phyloP scores from a whole-genome alignment of 2,113 vertebrate genomes.

The Gallinago jamesoni region DNA sequence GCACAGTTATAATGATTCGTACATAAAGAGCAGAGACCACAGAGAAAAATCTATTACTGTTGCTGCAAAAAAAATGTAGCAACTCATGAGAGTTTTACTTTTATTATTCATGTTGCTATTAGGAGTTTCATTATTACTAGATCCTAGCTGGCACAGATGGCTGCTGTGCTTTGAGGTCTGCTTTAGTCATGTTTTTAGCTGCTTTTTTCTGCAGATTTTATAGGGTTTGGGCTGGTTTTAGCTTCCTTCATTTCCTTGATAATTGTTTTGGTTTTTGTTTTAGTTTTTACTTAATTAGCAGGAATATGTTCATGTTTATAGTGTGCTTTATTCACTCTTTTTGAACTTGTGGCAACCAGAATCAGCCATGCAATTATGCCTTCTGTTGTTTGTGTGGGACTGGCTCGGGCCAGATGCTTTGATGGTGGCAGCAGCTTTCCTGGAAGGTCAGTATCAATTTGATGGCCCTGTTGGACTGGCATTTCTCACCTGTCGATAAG shows the following conservation, averaged over 20 bases:
- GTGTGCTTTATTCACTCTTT: constrained; percentile 37
- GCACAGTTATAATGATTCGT: constrained; percentile 55
- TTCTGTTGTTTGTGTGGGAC: constrained; percentile 41
- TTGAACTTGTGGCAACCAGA: constrained; percentile 50
- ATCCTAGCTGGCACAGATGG: constrained; percentile 69
- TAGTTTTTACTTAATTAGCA: constrained; percentile 69
- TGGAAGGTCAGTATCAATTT: constrained; percentile 22
- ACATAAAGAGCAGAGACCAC: constrained; percentile 65
- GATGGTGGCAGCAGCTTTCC: not conserved
- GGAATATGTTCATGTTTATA: constrained; percentile 59
- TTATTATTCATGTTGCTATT: constrained; percentile 72
- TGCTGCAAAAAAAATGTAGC: constrained; percentile 25
- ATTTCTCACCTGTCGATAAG: not conserved
- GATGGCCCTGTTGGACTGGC: not conserved
- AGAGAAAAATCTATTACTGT: constrained; percentile 61
- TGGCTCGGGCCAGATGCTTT: not conserved
- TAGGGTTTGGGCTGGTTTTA: constrained; percentile 62
- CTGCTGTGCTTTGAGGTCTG: constrained; percentile 56
- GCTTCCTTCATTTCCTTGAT: constrained; percentile 68
- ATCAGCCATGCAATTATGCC: constrained; percentile 9
- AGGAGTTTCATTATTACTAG: constrained; percentile 64
- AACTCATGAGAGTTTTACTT: constrained; percentile 62
- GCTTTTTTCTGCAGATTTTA: constrained; percentile 62
- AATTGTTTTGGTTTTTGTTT: constrained; percentile 62
- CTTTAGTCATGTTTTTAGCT: constrained; percentile 60